These are phyloP conservation scores for Lithophane semibrunnea DNA, from an alignment of 2,888 invertebrate genomes.

Conservation along the genomic window DNA sequence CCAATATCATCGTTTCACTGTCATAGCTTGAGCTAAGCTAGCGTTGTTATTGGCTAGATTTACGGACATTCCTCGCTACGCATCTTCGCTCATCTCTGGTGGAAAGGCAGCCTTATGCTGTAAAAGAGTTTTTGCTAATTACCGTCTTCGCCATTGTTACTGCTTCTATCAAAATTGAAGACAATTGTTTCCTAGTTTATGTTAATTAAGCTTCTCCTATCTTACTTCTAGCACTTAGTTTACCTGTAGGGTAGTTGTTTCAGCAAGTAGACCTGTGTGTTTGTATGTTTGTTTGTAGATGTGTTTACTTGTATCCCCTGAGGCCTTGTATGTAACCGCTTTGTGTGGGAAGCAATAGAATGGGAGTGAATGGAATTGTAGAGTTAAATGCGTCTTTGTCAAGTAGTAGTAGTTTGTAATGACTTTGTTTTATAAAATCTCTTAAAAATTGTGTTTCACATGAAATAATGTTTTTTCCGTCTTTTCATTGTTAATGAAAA, in stretches of 20 bases:
- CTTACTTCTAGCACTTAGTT: background rate
- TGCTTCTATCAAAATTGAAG: background rate
- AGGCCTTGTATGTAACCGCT: slow-evolving; percentile 23
- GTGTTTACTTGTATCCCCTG: slow-evolving; percentile 32
- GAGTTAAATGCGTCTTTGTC: slow-evolving; percentile 11
- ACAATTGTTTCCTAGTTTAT: background rate
- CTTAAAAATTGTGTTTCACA: background rate
- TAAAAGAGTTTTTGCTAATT: background rate
- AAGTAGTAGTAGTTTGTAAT: background rate
- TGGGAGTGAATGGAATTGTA: background rate
- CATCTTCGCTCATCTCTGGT: too few species aligned
- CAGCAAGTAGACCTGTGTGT: slow-evolving; percentile 35
- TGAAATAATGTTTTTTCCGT: background rate
- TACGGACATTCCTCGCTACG: too few species aligned
- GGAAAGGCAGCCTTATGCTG: background rate
- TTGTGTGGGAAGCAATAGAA: slow-evolving; percentile 24
- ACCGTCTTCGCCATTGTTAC: background rate
- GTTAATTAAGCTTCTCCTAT: background rate
- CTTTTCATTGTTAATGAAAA: background rate
- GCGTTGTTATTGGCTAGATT: too few species aligned
- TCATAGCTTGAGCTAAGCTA: too few species aligned
- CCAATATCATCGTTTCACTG: too few species aligned
- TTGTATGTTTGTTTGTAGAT: slow-evolving; percentile 3
- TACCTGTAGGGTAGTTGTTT: slow-evolving; percentile 23
- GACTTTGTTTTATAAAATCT: slow-evolving; percentile 3